phyloP scores from a whole-genome alignment of 2,797 vertebrate species.

The Poecilia gillii region DNA sequence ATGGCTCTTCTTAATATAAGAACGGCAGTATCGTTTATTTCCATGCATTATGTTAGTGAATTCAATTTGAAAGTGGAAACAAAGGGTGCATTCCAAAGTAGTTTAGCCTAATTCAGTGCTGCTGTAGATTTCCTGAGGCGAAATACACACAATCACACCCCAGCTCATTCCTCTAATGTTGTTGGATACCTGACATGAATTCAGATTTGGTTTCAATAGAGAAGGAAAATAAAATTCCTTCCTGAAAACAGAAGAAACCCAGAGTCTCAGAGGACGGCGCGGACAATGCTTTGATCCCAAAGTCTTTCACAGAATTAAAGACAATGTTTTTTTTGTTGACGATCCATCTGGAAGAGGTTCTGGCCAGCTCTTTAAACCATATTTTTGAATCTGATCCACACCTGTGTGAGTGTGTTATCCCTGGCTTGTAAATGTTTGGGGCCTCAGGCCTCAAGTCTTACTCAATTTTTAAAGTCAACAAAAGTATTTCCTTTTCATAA shows the following conservation, averaged over 20 bases:
- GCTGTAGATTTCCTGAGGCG: background rate
- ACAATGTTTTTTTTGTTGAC: slow-evolving; percentile 49
- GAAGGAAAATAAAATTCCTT: slow-evolving; percentile 39
- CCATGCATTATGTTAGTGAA: background rate
- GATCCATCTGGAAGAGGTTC: slow-evolving; percentile 45
- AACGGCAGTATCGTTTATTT: background rate
- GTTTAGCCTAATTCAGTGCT: slow-evolving; percentile 46
- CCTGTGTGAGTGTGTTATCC: slow-evolving; percentile 28
- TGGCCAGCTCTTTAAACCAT: slow-evolving; percentile 10
- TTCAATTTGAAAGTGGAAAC: background rate
- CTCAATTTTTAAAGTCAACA: slow-evolving; percentile 14
- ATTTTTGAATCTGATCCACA: slow-evolving; percentile 34
- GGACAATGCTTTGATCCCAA: slow-evolving; percentile 31
- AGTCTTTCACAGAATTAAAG: slow-evolving; percentile 38
- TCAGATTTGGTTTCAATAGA: slow-evolving; percentile 21
- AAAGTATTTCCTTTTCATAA: slow-evolving; percentile 12
- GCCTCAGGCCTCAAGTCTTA: slow-evolving; percentile 17
- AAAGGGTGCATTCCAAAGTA: slow-evolving; percentile 20
- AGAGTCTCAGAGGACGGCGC: slow-evolving; percentile 5
- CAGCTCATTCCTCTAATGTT: slow-evolving; percentile 8
- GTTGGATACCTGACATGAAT: slow-evolving; percentile 21
- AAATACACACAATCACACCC: slow-evolving; percentile 1
- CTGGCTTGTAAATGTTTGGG: slow-evolving; percentile 17
- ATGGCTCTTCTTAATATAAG: background rate
- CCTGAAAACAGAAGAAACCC: slow-evolving; percentile 37